Evolutionary conservation across 2,888 invertebrate genomes (phyloP).

Genomic region (Nomada fabriciana): DNA sequence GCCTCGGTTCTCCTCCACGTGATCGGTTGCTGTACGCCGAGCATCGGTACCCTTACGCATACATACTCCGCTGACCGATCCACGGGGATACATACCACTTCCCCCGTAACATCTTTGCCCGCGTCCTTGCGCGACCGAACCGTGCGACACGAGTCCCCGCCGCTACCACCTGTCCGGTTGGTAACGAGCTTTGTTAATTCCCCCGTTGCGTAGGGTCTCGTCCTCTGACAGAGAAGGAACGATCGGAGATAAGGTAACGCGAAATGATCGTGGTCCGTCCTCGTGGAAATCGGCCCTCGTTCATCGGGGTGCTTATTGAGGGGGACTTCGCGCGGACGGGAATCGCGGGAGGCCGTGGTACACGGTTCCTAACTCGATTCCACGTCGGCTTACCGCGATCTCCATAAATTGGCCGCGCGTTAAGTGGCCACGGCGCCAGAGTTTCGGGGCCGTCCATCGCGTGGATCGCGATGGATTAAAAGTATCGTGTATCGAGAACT

Average conservation of each 20-base stretch:
- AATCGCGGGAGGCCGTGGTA: background rate
- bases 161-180: conserved; percentile 49
- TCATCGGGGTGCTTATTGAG: background rate
- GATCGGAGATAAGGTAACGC: background rate
- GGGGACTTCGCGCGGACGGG: no score
- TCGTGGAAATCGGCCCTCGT: no score
- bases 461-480: conserved; percentile 47
- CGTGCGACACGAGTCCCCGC: conserved; percentile 7
- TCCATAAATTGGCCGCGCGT: conserved; percentile 41
- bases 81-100: conserved; percentile 31
- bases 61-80: conserved; percentile 42
- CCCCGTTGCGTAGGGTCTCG: background rate
- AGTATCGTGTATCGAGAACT: conserved; percentile 58
- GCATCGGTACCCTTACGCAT: conserved; percentile 51
- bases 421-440: conserved; percentile 2
- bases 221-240: background rate
- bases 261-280: background rate
- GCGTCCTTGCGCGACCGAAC: conserved; percentile 42
- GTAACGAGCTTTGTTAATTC: conserved; percentile 37
- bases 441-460: conserved; percentile 24
- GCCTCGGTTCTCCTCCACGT: conserved; percentile 61
- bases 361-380: conserved; percentile 3
- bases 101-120: conserved; percentile 38
- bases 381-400: conserved; percentile 39
- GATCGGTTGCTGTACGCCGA: conserved; percentile 55